Evolutionary conservation across 37 sponge, comb jelly and placozoan genomes (phyloP).

Genomic region (Ephydatia muelleri): DNA sequence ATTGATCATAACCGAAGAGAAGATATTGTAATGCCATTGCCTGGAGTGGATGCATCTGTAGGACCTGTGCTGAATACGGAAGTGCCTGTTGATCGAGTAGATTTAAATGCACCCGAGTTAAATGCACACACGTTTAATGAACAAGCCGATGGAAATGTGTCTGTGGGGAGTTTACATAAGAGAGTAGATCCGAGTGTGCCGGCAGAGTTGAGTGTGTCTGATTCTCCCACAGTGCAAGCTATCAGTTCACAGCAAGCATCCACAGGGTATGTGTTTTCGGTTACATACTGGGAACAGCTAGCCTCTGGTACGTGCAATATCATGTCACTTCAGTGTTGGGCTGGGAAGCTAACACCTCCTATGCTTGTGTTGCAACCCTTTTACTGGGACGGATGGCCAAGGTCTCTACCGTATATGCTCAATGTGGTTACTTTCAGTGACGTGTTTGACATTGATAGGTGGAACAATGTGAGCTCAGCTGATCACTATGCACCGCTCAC

Average conservation of each 20-base stretch:
- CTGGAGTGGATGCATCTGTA: neutral
- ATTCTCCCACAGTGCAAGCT: neutral
- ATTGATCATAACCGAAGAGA: neutral
- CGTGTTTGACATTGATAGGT: conserved; percentile 22
- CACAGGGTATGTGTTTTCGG: conserved; percentile 39
- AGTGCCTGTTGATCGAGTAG: neutral
- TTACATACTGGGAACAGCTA: conserved; percentile 36
- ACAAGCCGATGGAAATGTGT: neutral
- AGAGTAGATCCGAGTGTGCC: too few species aligned
- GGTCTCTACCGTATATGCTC: conserved; percentile 11
- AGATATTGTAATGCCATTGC: neutral
- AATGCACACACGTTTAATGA: neutral
- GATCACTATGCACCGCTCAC: neutral
- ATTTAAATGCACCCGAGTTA: neutral
- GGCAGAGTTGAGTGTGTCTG: too few species aligned
- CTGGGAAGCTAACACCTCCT: neutral
- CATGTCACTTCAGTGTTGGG: conserved; percentile 58
- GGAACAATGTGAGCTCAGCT: conserved; percentile 10
- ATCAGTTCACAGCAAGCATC: neutral
- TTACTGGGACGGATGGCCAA: neutral
- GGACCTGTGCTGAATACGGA: neutral
- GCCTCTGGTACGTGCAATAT: conserved; percentile 37
- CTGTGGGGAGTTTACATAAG: too few species aligned
- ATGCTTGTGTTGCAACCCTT: conserved; percentile 45
- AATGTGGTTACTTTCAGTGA: conserved; percentile 21